Evolutionary conservation across 2,113 vertebrate species (phyloP).

Genomic region (Vulpes vulpes): DNA sequence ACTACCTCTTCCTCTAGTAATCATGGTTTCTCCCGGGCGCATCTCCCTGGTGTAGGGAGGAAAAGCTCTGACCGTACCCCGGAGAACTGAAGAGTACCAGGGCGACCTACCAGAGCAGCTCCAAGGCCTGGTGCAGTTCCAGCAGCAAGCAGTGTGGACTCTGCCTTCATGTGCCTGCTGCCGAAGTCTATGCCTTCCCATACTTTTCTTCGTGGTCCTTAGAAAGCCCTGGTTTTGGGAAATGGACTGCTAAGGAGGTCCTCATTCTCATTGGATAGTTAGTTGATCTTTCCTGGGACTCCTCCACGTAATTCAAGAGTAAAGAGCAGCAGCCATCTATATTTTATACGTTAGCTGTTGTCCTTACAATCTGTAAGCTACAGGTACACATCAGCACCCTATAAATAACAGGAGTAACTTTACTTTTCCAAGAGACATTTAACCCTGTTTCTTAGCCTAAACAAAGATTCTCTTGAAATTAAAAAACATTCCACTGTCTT

Average conservation of each 20-base stretch:
- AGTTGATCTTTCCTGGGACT: background rate
- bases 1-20: background rate
- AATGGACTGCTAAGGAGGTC: background rate
- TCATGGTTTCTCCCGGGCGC: background rate
- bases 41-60: background rate
- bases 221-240: background rate
- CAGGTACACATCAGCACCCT: background rate
- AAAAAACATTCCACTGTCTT: background rate
- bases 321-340: background rate
- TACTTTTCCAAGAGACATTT: background rate
- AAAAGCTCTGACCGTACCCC: background rate
- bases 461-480: conserved; percentile 15
- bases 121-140: background rate
- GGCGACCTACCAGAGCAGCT: background rate
- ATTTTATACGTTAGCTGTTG: background rate
- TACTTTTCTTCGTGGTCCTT: background rate
- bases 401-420: background rate
- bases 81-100: background rate
- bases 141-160: no score
- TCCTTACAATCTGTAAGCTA: background rate
- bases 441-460: conserved; percentile 17
- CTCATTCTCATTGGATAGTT: background rate
- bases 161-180: background rate
- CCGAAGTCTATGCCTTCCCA: background rate
- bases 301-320: background rate